Conservation (phyloP, 2,888 invertebrate species). For the Sminthurides aquaticus region DNA sequence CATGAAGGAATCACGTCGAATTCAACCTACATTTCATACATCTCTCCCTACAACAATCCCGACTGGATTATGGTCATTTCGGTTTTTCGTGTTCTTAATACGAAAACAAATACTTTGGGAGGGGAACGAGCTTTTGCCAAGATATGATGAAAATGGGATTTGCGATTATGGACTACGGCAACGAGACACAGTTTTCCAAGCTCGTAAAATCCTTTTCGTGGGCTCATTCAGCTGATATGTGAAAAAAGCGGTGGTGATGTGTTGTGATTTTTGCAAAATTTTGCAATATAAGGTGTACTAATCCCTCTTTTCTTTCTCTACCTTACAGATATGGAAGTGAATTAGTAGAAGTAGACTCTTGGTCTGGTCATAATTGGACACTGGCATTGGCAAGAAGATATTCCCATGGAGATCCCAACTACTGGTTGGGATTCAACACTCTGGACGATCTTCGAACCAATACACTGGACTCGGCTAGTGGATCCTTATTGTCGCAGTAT, state of each 20-base stretch:
- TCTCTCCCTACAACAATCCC: background rate
- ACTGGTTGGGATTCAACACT: constrained; percentile 85
- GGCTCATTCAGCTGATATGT: no score
- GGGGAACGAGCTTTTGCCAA: no score
- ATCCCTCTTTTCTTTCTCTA: no score
- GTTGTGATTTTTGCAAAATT: no score
- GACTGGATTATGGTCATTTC: background rate
- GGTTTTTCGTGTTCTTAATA: background rate
- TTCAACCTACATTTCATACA: background rate
- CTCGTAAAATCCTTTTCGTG: no score
- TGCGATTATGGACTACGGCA: no score
- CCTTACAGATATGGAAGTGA: constrained; percentile 83
- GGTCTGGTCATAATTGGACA: constrained; percentile 85
- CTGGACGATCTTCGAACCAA: constrained; percentile 86
- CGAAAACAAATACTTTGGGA: background rate
- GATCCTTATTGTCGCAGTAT: constrained; percentile 81
- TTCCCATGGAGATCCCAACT: constrained; percentile 52
- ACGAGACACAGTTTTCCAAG: no score
- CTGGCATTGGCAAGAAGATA: constrained; percentile 63
- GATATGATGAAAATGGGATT: no score
- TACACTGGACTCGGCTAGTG: constrained; percentile 87
- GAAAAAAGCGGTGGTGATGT: no score
- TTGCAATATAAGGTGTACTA: no score
- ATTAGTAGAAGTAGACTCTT: constrained; percentile 81
- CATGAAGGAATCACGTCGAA: background rate